These are phyloP conservation scores for Climacteris rufus DNA, from an alignment of 2,113 vertebrate species.

Conservation along the genomic window DNA sequence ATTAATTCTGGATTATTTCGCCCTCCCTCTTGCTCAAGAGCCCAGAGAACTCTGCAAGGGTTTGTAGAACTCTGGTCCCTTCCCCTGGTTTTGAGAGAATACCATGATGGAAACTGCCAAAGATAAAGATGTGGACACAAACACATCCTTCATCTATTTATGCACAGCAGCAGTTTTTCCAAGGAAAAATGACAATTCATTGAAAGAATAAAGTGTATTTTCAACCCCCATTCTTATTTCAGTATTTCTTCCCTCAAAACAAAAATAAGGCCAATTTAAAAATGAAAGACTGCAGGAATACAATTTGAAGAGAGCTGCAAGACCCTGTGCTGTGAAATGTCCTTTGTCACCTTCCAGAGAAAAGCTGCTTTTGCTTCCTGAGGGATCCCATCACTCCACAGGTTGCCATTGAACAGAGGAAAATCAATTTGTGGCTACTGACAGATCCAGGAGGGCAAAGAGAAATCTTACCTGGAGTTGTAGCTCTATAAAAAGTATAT, in stretches of 20 bases:
- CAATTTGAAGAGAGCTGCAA: background rate
- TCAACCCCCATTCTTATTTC: background rate
- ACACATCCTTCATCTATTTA: background rate
- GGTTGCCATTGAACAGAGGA: background rate
- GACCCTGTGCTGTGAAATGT: background rate
- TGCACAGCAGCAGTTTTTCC: background rate
- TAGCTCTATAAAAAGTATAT: background rate
- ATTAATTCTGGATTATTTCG: background rate
- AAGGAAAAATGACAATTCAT: background rate
- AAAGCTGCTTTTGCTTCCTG: background rate
- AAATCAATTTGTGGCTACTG: background rate
- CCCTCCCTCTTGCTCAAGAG: background rate
- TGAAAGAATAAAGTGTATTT: background rate
- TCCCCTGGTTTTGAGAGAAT: background rate
- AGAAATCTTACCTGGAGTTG: fast-evolving
- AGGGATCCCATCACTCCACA: background rate
- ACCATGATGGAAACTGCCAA: background rate
- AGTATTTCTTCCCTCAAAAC: background rate
- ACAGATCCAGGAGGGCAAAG: background rate
- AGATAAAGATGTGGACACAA: background rate
- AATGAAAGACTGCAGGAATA: no score
- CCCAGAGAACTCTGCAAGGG: background rate
- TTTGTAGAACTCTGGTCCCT: background rate
- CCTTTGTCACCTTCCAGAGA: background rate
- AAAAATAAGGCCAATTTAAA: background rate